A percentile compares a stretch with the other conserved stretches of the same genome.
phyloP scores from a whole-genome alignment of 2,888 invertebrate species.

The Apamea crenata region DNA sequence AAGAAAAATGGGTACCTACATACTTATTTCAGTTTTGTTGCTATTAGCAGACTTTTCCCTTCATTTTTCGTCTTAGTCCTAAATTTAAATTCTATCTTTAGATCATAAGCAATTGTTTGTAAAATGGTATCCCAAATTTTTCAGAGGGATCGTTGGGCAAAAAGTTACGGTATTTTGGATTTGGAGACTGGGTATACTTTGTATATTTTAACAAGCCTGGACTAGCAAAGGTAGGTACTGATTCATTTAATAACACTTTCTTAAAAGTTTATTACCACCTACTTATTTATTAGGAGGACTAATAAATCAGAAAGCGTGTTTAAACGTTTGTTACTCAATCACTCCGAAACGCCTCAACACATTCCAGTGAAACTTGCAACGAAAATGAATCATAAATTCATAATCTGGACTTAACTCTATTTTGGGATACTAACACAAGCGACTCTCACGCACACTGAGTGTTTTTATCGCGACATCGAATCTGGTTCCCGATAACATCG shows the following conservation, averaged over 20 bases:
- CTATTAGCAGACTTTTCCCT: background rate
- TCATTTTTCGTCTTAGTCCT: background rate
- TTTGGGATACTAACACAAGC: slow-evolving; percentile 39
- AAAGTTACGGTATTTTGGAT: background rate
- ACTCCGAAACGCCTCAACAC: slow-evolving; percentile 55
- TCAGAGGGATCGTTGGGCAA: no score
- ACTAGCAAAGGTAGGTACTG: background rate
- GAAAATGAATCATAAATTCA: slow-evolving; percentile 52
- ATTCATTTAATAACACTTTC: slow-evolving; percentile 1
- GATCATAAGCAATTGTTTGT: background rate
- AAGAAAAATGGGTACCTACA: background rate
- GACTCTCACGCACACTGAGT: slow-evolving; percentile 18
- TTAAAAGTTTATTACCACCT: background rate
- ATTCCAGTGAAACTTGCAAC: slow-evolving; percentile 55
- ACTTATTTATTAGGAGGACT: slow-evolving; percentile 32
- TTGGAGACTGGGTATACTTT: background rate
- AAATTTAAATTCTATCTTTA: background rate
- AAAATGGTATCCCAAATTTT: background rate
- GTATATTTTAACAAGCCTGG: background rate
- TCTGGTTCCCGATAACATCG: slow-evolving; percentile 55
- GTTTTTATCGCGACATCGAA: slow-evolving; percentile 45
- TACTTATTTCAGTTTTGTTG: background rate
- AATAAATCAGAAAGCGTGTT: slow-evolving; percentile 60
- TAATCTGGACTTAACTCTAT: slow-evolving; percentile 34
- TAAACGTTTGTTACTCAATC: slow-evolving; percentile 59